Evolutionary conservation across 2,888 invertebrate species (phyloP).

Genomic region (Acronicta aceris): DNA sequence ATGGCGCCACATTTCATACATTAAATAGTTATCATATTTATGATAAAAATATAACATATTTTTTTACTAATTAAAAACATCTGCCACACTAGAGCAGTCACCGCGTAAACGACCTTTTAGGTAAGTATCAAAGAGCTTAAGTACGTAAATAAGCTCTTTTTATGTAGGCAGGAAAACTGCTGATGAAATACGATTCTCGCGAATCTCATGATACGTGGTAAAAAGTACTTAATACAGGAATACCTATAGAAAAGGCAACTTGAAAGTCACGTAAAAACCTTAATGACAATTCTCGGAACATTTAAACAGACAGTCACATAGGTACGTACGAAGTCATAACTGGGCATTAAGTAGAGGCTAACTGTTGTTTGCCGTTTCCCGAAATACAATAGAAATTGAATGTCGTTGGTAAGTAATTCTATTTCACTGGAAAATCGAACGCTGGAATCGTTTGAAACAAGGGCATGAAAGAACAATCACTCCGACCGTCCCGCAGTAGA

Average conservation of each 20-base stretch:
- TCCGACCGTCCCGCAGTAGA: constrained; percentile 56
- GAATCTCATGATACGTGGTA: not conserved
- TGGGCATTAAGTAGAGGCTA: constrained; percentile 22
- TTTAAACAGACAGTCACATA: constrained; percentile 39
- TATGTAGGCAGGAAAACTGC: not conserved
- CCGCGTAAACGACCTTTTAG: too few relatives aligned
- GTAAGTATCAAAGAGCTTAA: too few relatives aligned
- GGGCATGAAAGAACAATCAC: constrained; percentile 54
- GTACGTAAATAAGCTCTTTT: not conserved
- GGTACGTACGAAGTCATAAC: constrained; percentile 35
- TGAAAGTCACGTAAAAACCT: constrained; percentile 42
- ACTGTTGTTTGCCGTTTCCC: constrained; percentile 40
- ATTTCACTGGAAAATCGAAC: constrained; percentile 51
- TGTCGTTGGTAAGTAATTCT: constrained; percentile 23
- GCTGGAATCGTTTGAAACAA: constrained; percentile 51
- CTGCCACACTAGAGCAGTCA: too few relatives aligned
- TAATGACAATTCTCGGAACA: constrained; percentile 45
- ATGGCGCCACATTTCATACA: too few relatives aligned
- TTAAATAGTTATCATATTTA: too few relatives aligned
- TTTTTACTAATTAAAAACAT: too few relatives aligned
- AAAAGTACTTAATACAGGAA: constrained; percentile 11
- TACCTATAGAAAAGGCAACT: constrained; percentile 21
- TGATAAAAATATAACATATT: too few relatives aligned
- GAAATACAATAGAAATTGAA: constrained; percentile 50
- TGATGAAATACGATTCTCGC: not conserved